Evolutionary conservation across 2,113 vertebrate species (phyloP), one percentile per base, ranked within the genome.

Genomic region (Vulpes ferrilata): DNA sequence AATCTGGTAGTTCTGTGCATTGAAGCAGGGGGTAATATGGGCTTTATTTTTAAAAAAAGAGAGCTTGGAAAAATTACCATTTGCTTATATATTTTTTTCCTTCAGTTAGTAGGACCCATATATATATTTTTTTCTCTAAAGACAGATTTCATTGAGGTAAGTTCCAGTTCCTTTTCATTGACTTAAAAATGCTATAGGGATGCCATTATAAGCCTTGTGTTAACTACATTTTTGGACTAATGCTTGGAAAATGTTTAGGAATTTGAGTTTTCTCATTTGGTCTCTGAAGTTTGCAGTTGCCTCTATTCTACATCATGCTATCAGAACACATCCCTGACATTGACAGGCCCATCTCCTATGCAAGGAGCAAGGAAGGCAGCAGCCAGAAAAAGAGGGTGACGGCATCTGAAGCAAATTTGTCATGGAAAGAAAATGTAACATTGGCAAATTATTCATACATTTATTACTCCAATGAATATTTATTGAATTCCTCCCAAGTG

Each of bases 41-140:
- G 9, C 3, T 95, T 89, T 85, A 90, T 93, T 81, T 93, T 2
- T 11, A 80, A 53, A 84, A 76, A 57, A 55, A 91, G 15, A 16
- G 93, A 90, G 32, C 1, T 11, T 73, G 23, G 59, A 22, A 27
- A 88, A 95, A 57, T 84, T 30, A 76, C 32, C n/a, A 78, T 60
- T 51, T 67, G n/a, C 59, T 43, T 71, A 3, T 23, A 19, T 78
- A 30, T 83, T 11, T 87, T 69, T 93, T 92, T 7, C 13, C 12
- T 17, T 30, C 25, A 95, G 23, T 12, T 60, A 57, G 60, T 76
- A 64, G 2, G 11, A 88, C 71, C 1, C 8, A 53, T 9, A 23
- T 43, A 20, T 62, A 12, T 53, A 11, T 27, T 74, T 55, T 43
- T 27, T 43, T 27, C 48, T 81, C 59, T 67, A 32, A 57, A 38